Base-by-base conservation (phyloP, 2,113 vertebrate species). In the Myiopsitta monachus region DNA sequence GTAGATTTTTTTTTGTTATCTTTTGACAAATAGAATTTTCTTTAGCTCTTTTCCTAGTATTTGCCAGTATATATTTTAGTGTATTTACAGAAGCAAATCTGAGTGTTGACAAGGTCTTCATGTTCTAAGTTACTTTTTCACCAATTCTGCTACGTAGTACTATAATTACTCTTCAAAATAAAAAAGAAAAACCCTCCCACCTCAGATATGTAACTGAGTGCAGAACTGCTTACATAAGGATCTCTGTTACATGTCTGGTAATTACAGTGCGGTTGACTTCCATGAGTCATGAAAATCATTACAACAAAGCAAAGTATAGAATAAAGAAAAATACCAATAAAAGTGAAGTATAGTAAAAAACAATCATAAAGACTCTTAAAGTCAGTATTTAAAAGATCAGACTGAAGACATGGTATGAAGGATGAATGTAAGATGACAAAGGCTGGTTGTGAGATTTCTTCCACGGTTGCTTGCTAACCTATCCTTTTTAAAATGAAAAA, bases 161-260 rank as follows among this genome's bases (percentile, higher is more conserved):
- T 68, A 28, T 47, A 84, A 66, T 36, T 83, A 30, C 1, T 0
- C 9, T 11, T 52, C 30, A 44, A 77, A 90, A 36, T 28, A 36
- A 69, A 63, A n/a, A 5, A 3, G 2, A 3, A 30, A 18, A 8
- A 11, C 1, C 51, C 9, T 52, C 10, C 9, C n/a, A 22, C 12
- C 21, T 43, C n/a, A 68, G 5, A 7, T 43, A 14, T 59, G 26
- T 21, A 54, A 62, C 23, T 24, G 16, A 59, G 12, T 38, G 10
- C 13, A 51, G 81, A 75, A 66, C 31, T 52, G 12, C 62, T 73
- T 59, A n/a, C 23, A 46, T 8, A 39, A 8, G 7, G 3, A 57
- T 17, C 15, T 80, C 18, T 39, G 17, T 66, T 80, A 26, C 7
- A 1, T 30, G 21, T 70, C 38, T 59, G 10, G 13, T 46, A 67